Evolutionary conservation across 2,888 invertebrate genomes (phyloP), one percentile per base, ranked within the genome.

Genomic region (Idaea biselata): DNA sequence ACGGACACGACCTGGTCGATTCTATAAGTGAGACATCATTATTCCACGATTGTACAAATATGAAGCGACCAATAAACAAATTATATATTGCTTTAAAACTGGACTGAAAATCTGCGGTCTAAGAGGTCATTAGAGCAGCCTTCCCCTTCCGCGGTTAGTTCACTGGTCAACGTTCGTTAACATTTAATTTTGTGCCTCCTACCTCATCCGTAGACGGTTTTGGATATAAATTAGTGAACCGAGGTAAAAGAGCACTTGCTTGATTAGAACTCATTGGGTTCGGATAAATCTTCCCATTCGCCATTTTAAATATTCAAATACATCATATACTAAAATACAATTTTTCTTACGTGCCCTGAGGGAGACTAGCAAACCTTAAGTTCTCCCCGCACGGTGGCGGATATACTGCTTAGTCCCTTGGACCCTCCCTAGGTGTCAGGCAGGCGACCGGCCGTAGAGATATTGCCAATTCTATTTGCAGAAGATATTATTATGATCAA

Each of bases 81-180:
- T 8, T 14, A 44, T 44, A 14, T 44, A 44, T 44, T 44, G 44
- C 44, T 14, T 44, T 33, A 11, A 33, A 33, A 33, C 33, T 33
- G 33, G 14, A 5, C 33, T 33, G 14, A 33, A 44, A 44, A 14
- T 44, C 14, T 11, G 44, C 14, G 14, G 44, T 44, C 44, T 8
- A 44, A 14, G 6, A 44, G 44, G 11, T 14, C 14, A 44, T 44
- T 44, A 44, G 2, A 14, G 44, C 44, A 11, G 68, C 73, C 75
- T 25, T 25, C 79, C 75, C 74, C 64, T 68, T 74, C 71, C 66
- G 68, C 76, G 77, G 83, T 83, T 84, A 84, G 84, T 84, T 84
- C 78, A 78, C 76, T 80, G 81, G 82, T 78, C 82, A 78, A 73
- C 71, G 75, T 80, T 83, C 81, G 82, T 82, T 81, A 79, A 78